Percentiles rank a stretch among this genome's conserved stretches.
Evolutionary conservation across 92 coral and sea anemone species (phyloP).

Genomic region (Plumapathes pennacea): DNA sequence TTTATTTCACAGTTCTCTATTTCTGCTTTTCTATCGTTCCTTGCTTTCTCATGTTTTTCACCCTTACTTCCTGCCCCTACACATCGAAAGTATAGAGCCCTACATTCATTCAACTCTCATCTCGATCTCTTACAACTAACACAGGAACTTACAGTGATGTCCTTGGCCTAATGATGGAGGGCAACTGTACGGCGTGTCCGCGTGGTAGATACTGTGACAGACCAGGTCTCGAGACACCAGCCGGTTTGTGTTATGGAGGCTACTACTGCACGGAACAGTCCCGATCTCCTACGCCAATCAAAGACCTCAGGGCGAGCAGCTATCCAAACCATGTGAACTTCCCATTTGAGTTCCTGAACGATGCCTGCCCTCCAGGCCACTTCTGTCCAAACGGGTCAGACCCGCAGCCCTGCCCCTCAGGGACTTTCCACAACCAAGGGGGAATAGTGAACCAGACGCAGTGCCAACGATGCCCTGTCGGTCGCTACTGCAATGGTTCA

Average conservation of each 20-base stretch:
- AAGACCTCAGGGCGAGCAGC: conserved; percentile 58
- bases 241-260: conserved; percentile 85
- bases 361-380: conserved; percentile 96
- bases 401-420: conserved; percentile 84
- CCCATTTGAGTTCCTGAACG: conserved; percentile 73
- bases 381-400: conserved; percentile 84
- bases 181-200: conserved; percentile 79
- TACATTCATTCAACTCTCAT: no score
- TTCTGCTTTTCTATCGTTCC: no score
- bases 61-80: no score
- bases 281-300: conserved; percentile 68
- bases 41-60: no score
- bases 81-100: no score
- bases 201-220: conserved; percentile 83
- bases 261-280: conserved; percentile 86
- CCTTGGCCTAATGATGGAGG: conserved; percentile 61
- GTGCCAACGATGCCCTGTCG: conserved; percentile 88
- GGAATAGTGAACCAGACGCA: conserved; percentile 76
- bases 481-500: conserved; percentile 89
- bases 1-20: no score
- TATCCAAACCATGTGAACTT: conserved; percentile 45
- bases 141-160: conserved; percentile 81
- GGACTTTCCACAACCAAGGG: conserved; percentile 89
- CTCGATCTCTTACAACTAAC: no score
- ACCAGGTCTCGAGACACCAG: conserved; percentile 70